A percentile compares a stretch with the other conserved stretches of the same genome.
These are phyloP conservation scores for Heteromurus nitidus DNA, from an alignment of 2,888 invertebrate species.

Conservation along the genomic window DNA sequence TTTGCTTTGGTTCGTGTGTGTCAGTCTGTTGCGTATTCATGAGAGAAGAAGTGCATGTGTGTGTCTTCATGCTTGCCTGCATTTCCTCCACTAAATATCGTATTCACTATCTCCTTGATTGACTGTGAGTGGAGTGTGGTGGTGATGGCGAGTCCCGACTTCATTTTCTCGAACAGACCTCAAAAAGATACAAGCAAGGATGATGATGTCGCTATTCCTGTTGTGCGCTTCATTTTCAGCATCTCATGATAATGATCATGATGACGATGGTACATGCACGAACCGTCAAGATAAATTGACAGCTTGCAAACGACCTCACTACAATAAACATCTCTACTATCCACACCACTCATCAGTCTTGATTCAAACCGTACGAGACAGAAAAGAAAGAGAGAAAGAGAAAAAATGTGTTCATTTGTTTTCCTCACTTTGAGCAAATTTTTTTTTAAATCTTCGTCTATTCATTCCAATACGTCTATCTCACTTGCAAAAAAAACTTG, in stretches of 20 bases:
- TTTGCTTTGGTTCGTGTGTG: too few relatives aligned
- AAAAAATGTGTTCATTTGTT: constrained; percentile 39
- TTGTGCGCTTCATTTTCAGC: constrained; percentile 18
- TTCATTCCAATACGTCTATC: too few relatives aligned
- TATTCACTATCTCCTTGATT: constrained; percentile 9
- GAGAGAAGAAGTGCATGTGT: neutral
- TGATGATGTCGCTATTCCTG: constrained; percentile 29
- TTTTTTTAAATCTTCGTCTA: neutral
- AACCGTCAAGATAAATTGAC: constrained; percentile 63
- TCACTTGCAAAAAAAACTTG: too few relatives aligned
- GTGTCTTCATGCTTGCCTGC: constrained; percentile 23
- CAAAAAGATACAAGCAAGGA: neutral
- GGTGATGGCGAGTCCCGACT: constrained; percentile 23
- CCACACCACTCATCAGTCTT: constrained; percentile 51
- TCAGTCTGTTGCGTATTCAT: neutral
- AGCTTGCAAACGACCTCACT: constrained; percentile 61
- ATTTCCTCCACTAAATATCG: constrained; percentile 2
- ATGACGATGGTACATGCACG: constrained; percentile 57
- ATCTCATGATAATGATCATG: constrained; percentile 43
- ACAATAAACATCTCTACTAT: constrained; percentile 53
- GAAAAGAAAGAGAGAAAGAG: constrained; percentile 34
- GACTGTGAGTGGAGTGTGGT: constrained; percentile 27
- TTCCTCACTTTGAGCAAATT: constrained; percentile 23
- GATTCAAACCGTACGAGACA: too few relatives aligned
- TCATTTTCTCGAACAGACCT: constrained; percentile 3